Evolutionary conservation across 2,888 invertebrate species (phyloP), one percentile per base, ranked within the genome.

Genomic region (Ellobium chinense): DNA sequence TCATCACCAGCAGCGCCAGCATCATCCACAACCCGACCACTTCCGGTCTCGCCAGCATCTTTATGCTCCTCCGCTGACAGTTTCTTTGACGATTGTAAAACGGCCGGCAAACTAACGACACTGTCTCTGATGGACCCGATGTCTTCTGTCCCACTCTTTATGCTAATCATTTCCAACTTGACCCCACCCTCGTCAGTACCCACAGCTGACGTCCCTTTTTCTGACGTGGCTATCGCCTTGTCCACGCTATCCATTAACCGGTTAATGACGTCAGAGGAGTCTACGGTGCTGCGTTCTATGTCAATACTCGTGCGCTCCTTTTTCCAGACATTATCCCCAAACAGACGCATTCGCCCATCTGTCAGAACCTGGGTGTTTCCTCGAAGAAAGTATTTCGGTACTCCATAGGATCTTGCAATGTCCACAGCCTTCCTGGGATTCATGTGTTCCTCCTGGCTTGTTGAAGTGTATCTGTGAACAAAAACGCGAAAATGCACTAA

Each of bases 211-310:
- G 60, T 7, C 7, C 60, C 60, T 27, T 56, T 29, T 7, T 73
- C 36, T n/a, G 73, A 56, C 9, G 73, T 73, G 21, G 56, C 73
- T 9, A 73, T 73, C n/a, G 73, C 73, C 39, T 73, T 73, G 58
- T 73, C 60, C 58, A 73, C 73, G 39, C 73, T 73, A 58, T 73
- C 73, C 56, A 73, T 73, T 18, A 73, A 36, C 27, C 73, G n/a
- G 34, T 58, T 14, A 4, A 73, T 73, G 73, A 73, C 73, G 60
- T 73, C 73, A 58, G 73, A 73, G 56, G 56, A 58, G 2, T 73
- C 73, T 4, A 29, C 54, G 29, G n/a, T 70, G 9, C 18, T 34
- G 54, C 73, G 39, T 7, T 73, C 73, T 18, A 18, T 12, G 2
- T 56, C 58, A 9, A 46, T 27, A 14, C 29, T 29, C 34, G 58